Evolutionary conservation across 2,113 vertebrate genomes (phyloP), one percentile per base, ranked within the genome.

Genomic region (Pygoscelis adeliae): DNA sequence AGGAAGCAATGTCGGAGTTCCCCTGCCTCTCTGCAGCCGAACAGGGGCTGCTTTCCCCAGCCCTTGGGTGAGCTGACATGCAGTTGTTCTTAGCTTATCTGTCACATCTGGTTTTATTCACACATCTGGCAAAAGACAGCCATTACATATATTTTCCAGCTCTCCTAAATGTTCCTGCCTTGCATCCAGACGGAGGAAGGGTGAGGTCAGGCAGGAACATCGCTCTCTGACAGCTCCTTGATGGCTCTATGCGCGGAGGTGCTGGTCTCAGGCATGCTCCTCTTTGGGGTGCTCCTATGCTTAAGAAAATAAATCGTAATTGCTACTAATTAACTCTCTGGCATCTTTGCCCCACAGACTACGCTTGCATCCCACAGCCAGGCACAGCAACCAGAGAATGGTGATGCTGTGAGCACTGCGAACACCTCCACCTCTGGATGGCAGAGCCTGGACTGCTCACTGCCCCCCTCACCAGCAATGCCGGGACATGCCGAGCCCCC

Each of bases 41-140:
- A 25, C 47, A 21, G 76, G 83, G 85, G 84, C 78, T 44, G 74
- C 73, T 56, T 71, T 62, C 26, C 71, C 34, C 49, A 17, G 94
- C 79, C 94, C 77, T 47, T 3, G 72, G 42, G 32, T 62, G 82
- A 55, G 87, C 89, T 62, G 73, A 38, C 88, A 67, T 56, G 80
- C 92, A 72, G 95, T 82, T 6, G 6, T 90, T 97, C 92, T 76
- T 70, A 44, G 72, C 63, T 87, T 66, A 26, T 83, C 93, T 96
- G 96, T 76, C 94, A 58, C 94, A 96, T 97, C 95, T 93, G 95
- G 92, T 94, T 97, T 82, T n/a, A 73, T 59, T 97, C 92, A 83
- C 86, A 52, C 93, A 95, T 94, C 97, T 98, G 97, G 94, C 98
- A 74, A 38, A 20, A 87, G 77, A 50, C 89, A 89, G 87, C 87